Evolutionary conservation across 1,140 invertebrate genomes (phyloP), one percentile per base, ranked within the genome.

Genomic region (Scylla paramamosain): DNA sequence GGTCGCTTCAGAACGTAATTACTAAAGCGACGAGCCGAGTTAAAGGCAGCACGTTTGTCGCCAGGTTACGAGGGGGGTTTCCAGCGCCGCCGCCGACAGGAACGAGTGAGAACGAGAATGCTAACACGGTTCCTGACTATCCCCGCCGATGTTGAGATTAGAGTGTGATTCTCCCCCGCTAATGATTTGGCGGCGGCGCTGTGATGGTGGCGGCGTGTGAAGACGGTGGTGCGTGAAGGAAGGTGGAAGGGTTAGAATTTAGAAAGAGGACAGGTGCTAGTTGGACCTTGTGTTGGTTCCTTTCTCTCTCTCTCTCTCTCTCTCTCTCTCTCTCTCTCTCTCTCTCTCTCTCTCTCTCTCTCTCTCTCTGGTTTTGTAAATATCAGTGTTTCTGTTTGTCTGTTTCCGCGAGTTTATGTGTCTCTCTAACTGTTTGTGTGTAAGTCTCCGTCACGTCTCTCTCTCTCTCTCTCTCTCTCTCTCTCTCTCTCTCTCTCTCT

Each of bases 401-500:
- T 52, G 14, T 52, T 14, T 52, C 6, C 14, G 6, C 14, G 14
- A 52, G 6, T 52, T 14, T 52, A 52, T 52, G 6, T 52, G 14
- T 52, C 6, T 52, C 6, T 52, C 48, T 7, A 14, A 7, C 48
- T 52, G 14, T 52, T 14, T 52, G n/a, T n/a, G n/a, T n/a, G n/a
- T n/a, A n/a, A n/a, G n/a, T n/a, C n/a, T n/a, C n/a, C n/a, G n/a
- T n/a, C n/a, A n/a, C n/a, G n/a, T 59, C 2, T 59, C 52, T 59
- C 52, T 77, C 67, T 77, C n/a, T 77, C 67, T 77, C 67, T 77
- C n/a, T 77, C n/a, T 77, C 20, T 77, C 67, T 77, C 20, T 59
- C 67, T 77, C 67, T 77, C n/a, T 77, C 67, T 77, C 67, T 77
- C n/a, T 77, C n/a, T 77, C 20, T 77, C 67, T 77, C 20, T 77